These are phyloP conservation scores for Diphyllodes magnificus DNA, from an alignment of 2,113 vertebrate species.

Conservation along the genomic window DNA sequence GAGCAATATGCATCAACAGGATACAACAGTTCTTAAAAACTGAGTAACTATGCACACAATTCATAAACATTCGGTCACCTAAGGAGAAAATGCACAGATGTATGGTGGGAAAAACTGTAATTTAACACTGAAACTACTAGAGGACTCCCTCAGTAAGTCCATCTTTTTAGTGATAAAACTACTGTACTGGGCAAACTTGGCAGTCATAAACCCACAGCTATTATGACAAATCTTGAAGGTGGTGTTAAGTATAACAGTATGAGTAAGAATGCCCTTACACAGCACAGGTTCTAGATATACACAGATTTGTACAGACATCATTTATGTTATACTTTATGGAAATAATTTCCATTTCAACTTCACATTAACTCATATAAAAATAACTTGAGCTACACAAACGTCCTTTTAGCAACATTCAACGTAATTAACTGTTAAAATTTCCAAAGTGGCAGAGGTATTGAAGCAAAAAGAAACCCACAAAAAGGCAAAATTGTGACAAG, in stretches of 20 bases:
- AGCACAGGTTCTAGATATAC: constrained; percentile 82
- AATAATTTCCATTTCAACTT: constrained; percentile 81
- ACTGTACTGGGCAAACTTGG: constrained; percentile 83
- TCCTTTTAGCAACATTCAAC: constrained; percentile 84
- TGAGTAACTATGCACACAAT: constrained; percentile 91
- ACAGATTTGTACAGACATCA: constrained; percentile 79
- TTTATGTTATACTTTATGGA: constrained; percentile 77
- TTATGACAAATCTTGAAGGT: constrained; percentile 75
- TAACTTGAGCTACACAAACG: constrained; percentile 86
- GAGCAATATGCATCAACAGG: constrained; percentile 93
- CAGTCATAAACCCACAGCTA: constrained; percentile 84
- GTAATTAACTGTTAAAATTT: constrained; percentile 84
- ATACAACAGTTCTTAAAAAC: constrained; percentile 87
- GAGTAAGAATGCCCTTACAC: constrained; percentile 79
- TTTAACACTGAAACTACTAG: constrained; percentile 87
- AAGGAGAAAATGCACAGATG: constrained; percentile 87
- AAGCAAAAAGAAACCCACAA: constrained; percentile 78
- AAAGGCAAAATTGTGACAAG: constrained; percentile 79
- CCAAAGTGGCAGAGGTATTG: constrained; percentile 85
- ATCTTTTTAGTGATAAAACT: constrained; percentile 78
- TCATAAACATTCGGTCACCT: constrained; percentile 87
- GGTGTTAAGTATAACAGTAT: constrained; percentile 69
- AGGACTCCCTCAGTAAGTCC: constrained; percentile 82
- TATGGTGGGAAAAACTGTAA: constrained; percentile 79
- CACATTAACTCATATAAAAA: constrained; percentile 89